Evolutionary conservation across 2,888 invertebrate species (phyloP), one percentile per base, ranked within the genome.

Genomic region (Caprella mutica): DNA sequence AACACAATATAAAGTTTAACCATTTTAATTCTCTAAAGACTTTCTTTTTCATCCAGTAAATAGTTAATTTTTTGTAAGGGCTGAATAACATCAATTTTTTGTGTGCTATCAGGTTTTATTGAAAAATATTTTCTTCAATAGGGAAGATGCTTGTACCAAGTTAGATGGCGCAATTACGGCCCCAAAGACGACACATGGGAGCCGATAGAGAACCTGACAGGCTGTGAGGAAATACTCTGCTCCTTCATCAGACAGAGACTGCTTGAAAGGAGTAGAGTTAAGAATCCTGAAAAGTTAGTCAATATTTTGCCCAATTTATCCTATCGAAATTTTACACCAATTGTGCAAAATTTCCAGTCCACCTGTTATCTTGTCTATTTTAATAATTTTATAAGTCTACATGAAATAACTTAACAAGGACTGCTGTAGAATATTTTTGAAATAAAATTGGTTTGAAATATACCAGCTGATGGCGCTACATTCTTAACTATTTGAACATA

Each of bases 181-280:
- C 27, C 40, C 1, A 38, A 59, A 19, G 62, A 63, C 19, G 56
- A 44, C 55, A 59, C 62, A 1, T 63, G 59, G 56, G 62, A 63
- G 24, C 62, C 62, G 12, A 43, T 55, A 12, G 52, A 48, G 8
- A 53, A 63, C 39, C 30, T 63, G 21, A 56, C 56, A n/a, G 54
- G 59, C 42, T 63, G 62, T 46, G 55, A 54, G 24, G 62, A 63
- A 17, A 26, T 59, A 2, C 56, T 63, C 1, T 14, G 56, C 6
- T 52, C 58, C 3, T 63, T 63, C 42, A 56, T 53, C 46, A 56
- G 53, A 21, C 3, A 9, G 9, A 55, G 52, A 43, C 24, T 59
- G 23, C 35, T n/a, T 2, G 44, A 63, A 24, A 52, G 56, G 21
- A 55, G 58, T 8, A n/a, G 24, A 4, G 33, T 30, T 23, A 30